A percentile compares a stretch with the other conserved stretches of the same genome.
Conservation (phyloP, 2,113 vertebrate genomes). For the Elachura formosa region DNA sequence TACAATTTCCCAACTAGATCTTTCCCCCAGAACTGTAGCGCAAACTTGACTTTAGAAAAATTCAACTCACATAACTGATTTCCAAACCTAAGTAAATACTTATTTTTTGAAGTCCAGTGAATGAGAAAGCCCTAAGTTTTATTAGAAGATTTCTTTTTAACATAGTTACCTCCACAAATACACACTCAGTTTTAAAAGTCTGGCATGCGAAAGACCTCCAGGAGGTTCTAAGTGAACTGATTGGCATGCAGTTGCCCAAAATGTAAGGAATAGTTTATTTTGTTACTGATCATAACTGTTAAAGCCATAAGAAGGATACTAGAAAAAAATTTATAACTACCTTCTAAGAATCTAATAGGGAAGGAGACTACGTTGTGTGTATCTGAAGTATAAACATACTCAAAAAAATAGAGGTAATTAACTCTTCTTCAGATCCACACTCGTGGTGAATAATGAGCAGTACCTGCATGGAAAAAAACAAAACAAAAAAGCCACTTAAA, state of each 20-base stretch:
- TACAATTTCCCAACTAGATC: neutral
- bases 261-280: slow-evolving; percentile 67
- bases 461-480: slow-evolving; percentile 82
- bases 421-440: slow-evolving; percentile 85
- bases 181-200: slow-evolving; percentile 67
- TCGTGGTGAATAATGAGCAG: slow-evolving; percentile 83
- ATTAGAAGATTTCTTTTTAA: slow-evolving; percentile 63
- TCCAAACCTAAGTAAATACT: slow-evolving; percentile 12
- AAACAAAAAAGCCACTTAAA: slow-evolving; percentile 84
- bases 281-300: slow-evolving; percentile 73
- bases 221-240: slow-evolving; percentile 78
- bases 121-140: slow-evolving; percentile 24
- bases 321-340: slow-evolving; percentile 79
- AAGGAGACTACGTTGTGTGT: slow-evolving; percentile 83
- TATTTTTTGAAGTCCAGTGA: slow-evolving; percentile 11
- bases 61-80: slow-evolving; percentile 49
- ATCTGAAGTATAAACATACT: slow-evolving; percentile 84
- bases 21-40: slow-evolving; percentile 7
- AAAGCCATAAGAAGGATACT: slow-evolving; percentile 81
- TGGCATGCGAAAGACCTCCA: slow-evolving; percentile 81
- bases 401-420: slow-evolving; percentile 84
- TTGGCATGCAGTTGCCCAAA: slow-evolving; percentile 77
- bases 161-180: slow-evolving; percentile 77
- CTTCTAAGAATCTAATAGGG: slow-evolving; percentile 83
- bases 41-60: slow-evolving; percentile 26